Conservation (phyloP, 2,888 invertebrate genomes). For the Protonemura montana region DNA sequence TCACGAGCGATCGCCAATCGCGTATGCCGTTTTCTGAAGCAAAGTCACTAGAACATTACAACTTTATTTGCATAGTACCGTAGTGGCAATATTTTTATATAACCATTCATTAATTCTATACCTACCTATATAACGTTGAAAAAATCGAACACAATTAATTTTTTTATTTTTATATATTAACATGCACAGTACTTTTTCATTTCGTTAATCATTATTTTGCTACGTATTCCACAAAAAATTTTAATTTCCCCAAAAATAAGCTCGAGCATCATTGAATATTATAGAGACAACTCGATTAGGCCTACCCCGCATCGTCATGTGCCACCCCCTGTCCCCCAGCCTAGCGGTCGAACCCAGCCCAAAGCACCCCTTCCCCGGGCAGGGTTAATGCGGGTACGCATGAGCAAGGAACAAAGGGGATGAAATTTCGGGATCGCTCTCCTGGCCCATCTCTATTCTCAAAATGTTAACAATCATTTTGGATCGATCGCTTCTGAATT, state of each 20-base stretch:
- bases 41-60: no score
- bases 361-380: background rate
- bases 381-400: slow-evolving; percentile 7
- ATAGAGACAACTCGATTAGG: background rate
- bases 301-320: background rate
- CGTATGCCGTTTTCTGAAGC: no score
- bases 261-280: background rate
- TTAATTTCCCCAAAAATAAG: background rate
- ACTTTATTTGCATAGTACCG: no score
- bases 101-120: no score
- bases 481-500: background rate
- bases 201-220: no score
- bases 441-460: slow-evolving; percentile 7
- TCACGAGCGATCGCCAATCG: no score
- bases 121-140: no score
- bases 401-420: slow-evolving; percentile 9
- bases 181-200: no score
- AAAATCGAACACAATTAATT: no score
- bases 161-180: no score
- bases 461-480: background rate
- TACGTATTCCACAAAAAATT: no score
- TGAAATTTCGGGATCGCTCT: background rate
- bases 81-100: no score
- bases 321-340: background rate
- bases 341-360: background rate